Base-by-base conservation (phyloP, 1,140 invertebrate genomes). In the Caenorhabditis brenneri region DNA sequence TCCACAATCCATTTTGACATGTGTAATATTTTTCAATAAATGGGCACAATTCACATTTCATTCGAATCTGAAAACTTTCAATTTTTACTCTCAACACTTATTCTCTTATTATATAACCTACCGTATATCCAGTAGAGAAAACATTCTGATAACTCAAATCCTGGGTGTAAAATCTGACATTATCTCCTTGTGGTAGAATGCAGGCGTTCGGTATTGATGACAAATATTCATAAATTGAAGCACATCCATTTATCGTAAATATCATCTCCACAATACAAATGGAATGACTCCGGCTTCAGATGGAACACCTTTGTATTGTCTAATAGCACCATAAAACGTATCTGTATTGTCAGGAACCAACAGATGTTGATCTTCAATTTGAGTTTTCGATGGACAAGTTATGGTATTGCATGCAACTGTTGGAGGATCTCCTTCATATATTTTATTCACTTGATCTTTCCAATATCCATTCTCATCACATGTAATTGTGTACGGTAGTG, bases 201-300 rank as follows among this genome's bases (percentile, higher is more conserved):
- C 65, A 74, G 9, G 36, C 65, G 10, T 42, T 27, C 10, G 9
- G 27, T 12, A 42, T 42, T 2, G 15, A 7, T 36, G 16, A 27
- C 53, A 24, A 24, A 10, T 5, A 9, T 0, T 36, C 36, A n/a
- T 10, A 3, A 12, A 24, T 74, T 46, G 36, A 42, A 74, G n/a
- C 65, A 74, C 22, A 12, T 24, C 65, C 65, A 74, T 0, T n/a
- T 1, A 24, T 42, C n/a, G 7, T 15, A 31, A 3, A 3, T 36
- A 19, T 36, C 31, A 74, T 74, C 65, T 46, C 65, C 65, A 74
- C 65, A 74, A 74, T 24, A 42, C 65, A 74, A 74, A 42, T 46
- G 65, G 36, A 24, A 1, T 12, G 24, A 46, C 42, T 2, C 19
- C n/a, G 36, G 7, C 24, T 6, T 12, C 39, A 42, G n/a, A 22